Base-by-base conservation (phyloP, 35 echinoderm and acorn worm species). In the Apostichopus japonicus region DNA sequence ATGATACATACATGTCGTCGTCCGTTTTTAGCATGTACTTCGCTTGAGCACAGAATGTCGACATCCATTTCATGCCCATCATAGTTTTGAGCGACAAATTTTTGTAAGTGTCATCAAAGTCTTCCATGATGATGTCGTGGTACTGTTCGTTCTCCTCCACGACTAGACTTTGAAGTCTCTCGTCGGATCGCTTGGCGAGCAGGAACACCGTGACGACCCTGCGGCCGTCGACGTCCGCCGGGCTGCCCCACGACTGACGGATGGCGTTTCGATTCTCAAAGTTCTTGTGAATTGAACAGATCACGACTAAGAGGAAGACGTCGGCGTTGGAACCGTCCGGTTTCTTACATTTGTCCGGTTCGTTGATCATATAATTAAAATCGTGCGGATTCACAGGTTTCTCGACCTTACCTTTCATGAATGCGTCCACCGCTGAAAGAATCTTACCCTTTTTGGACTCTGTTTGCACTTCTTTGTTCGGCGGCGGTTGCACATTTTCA, bases 231-330 rank as follows among this genome's bases (percentile, higher is more conserved):
- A 95, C 83, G 10, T 94, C 93, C 2, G 14, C 90, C 23, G 82
- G 90, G 83, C 95, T 99, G 23, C 93, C 95, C 97, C 97, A 99
- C 11, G 97, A 96, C 23, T 90, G 88, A 0, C 97, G 86, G 56
- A 99, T 96, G 0, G 97, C 97, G 65, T 94, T 93, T 6, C 97
- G 86, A 92, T 96, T 94, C 55, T 99, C 97, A 95, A 99, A 99
- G 86, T 99, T 99, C 92, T 95, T 96, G 77, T 99, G 97, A 54
- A 99, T 77, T 0, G 93, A 55, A 77, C 59, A 90, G 10, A 94
- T 94, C 13, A 94, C 77, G 2, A 94, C 93, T 14, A 87, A 72
- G 4, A 94, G 63, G 52, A 94, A 94, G 59, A 94, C 88, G 3
- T 91, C 93, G 17, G 77, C 73, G 11, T 72, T 53, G 14, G 93